Evolutionary conservation across 64 coral and sea anemone species (phyloP).

Genomic region (Stylophora pistillata): DNA sequence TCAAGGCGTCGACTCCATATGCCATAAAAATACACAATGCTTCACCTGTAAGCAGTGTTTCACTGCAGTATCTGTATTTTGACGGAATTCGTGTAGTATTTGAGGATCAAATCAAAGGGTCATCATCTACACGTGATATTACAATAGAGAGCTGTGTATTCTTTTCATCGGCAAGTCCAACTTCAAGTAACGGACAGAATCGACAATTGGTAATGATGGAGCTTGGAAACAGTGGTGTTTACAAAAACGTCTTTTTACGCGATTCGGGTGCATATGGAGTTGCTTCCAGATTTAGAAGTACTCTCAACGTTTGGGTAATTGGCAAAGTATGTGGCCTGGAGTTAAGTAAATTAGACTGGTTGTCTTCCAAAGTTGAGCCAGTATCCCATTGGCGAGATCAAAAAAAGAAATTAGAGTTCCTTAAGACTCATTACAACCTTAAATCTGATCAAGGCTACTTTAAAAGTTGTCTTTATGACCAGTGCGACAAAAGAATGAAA

Average conservation of each 20-base stretch:
- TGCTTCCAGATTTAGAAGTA: neutral
- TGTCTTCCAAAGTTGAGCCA: neutral
- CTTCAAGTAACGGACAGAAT: neutral
- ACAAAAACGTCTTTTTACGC: conserved; percentile 5
- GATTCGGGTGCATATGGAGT: conserved; percentile 19
- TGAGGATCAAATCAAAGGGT: neutral
- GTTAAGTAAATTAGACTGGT: conserved; percentile 23
- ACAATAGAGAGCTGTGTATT: neutral
- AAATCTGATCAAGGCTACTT: conserved; percentile 17
- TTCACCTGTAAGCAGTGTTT: neutral
- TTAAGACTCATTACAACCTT: neutral
- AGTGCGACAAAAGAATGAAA: neutral
- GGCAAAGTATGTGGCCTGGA: conserved; percentile 31
- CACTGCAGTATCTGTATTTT: conserved; percentile 2
- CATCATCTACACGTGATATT: neutral
- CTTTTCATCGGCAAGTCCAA: conserved; percentile 1
- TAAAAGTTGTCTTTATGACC: conserved; percentile 12
- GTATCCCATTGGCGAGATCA: neutral
- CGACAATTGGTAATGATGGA: neutral
- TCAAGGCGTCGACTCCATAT: neutral
- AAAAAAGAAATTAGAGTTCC: neutral
- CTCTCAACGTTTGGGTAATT: neutral
- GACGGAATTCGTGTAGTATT: conserved; percentile 36
- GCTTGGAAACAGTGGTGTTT: neutral
- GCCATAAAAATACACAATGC: neutral